A percentile compares a stretch with the other conserved stretches of the same genome.
Evolutionary conservation across 2,797 vertebrate genomes (phyloP).

Genomic region (Sphenodon punctatus): DNA sequence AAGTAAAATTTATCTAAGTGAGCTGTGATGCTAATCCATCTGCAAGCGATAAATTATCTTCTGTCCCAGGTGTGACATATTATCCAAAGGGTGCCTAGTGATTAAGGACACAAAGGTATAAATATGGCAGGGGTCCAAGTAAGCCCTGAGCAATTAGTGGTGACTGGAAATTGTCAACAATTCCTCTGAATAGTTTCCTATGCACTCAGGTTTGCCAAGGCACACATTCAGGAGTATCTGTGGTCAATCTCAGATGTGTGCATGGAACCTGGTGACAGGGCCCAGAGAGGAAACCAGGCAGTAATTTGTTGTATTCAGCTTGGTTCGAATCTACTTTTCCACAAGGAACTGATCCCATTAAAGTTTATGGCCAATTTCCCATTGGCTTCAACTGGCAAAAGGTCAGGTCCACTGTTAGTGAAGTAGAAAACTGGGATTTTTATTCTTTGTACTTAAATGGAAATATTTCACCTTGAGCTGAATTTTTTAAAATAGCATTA

Average conservation of each 20-base stretch:
- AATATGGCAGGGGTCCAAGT: constrained; percentile 72
- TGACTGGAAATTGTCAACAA: constrained; percentile 76
- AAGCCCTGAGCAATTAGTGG: constrained; percentile 69
- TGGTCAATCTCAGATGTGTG: not conserved
- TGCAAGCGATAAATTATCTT: constrained; percentile 76
- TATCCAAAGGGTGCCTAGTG: constrained; percentile 72
- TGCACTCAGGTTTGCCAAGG: constrained; percentile 50
- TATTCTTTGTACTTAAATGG: not conserved
- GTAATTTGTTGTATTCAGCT: not conserved
- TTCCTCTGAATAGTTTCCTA: constrained; percentile 65
- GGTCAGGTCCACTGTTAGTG: not conserved
- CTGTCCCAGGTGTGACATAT: constrained; percentile 74
- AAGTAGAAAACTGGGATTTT: not conserved
- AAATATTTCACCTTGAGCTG: constrained; percentile 32
- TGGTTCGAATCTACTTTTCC: not conserved
- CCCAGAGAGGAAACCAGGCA: not conserved
- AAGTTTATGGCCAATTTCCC: not conserved
- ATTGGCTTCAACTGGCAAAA: not conserved
- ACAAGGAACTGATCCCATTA: not conserved
- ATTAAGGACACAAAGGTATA: constrained; percentile 76
- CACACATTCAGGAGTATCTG: not conserved
- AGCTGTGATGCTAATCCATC: constrained; percentile 73
- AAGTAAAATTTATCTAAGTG: constrained; percentile 74
- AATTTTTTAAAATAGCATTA: too few species aligned
- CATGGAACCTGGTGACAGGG: not conserved